Base-by-base conservation (phyloP, 2,113 vertebrate genomes). In the Murina feae region DNA sequence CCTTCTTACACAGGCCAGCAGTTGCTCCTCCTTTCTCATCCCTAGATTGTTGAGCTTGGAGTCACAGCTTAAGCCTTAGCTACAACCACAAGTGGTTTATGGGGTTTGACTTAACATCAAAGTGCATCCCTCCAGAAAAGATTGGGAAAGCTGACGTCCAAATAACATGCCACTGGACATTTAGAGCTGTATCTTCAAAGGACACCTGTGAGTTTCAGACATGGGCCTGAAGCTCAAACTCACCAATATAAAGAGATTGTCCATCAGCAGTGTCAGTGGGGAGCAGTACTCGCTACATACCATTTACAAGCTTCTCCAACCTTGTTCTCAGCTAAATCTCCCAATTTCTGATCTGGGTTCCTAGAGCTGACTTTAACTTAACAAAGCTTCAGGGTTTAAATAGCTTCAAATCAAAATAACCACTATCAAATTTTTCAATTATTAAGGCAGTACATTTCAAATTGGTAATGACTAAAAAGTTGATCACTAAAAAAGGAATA, bases 61-160 rank as follows among this genome's bases (percentile, higher is more conserved):
- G 72, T 81, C 32, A 37, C 23, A 47, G 10, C 23, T 53, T 58
- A 94, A 66, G 35, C 25, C 75, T 66, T 63, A 82, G 42, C 35
- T 49, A 82, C 42, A 89, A 63, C 28, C 51, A 78, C 14, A 79
- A 60, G 47, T 16, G 17, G n/a, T 74, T 81, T 74, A 39, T 55
- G 39, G 32, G 23, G 25, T 32, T 87, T 72, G 30, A 65, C 4
- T 35, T 32, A 42, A 68, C 20, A 86, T 66, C 51, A 68, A 87
- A 53, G 18, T 30, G 5, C 23, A n/a, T 28, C 28, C 6, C 37
- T 95, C 49, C 44, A 92, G 86, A 94, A 91, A 81, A 30, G 21
- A 68, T 0, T 66, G 4, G 37, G 58, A 85, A 72, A 21, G n/a
- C 20, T 74, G 9, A 89, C 76, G 63, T 79, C 37, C 68, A 44